Evolutionary conservation across 2,888 invertebrate genomes (phyloP), one percentile per base, ranked within the genome.

Genomic region (Anagyrus pseudococci): DNA sequence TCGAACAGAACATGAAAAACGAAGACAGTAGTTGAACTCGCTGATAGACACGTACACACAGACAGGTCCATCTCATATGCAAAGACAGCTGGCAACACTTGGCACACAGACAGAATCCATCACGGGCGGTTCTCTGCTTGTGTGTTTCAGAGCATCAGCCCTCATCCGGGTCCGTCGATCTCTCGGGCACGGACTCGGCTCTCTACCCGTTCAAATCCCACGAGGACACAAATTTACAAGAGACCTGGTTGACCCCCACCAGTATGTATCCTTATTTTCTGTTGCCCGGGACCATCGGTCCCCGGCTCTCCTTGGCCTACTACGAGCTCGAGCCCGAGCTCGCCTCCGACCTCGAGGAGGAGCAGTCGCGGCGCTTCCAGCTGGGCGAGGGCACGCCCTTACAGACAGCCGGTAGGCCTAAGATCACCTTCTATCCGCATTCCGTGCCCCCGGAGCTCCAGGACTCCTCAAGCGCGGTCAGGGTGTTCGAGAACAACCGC

Each of bases 201-300:
- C 83, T 84, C 75, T 82, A 84, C 80, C 82, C 82, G 72, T 81
- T 82, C 79, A 82, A 83, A 77, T 82, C 83, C 40, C 68, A 68
- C 29, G 52, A 50, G 58, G 64, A 64, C 37, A n/a, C 55, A 76
- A 81, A 81, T 83, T 83, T 85, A 83, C 82, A 84, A 81, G 84
- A 84, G 76, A 81, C 83, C 79, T 84, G 84, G 82, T 84, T 82
- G 74, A 83, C 83, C 69, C 83, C 84, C 72, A 83, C 84, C 75
- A 83, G 83, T 78, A 81, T 81, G 74, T 84, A 83, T 75, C 87
- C 87, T 69, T 85, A 85, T 79, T 86, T 87, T 82, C 82, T 88
- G 72, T 86, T 85, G 78, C 86, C 87, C 72, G 84, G 82, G 79
- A 68, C 83, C 81, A 75, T 83, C 52, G 57, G 62, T 37, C 64